Base-by-base conservation (phyloP, 2,888 invertebrate genomes). In the Epicampocera succincta region DNA sequence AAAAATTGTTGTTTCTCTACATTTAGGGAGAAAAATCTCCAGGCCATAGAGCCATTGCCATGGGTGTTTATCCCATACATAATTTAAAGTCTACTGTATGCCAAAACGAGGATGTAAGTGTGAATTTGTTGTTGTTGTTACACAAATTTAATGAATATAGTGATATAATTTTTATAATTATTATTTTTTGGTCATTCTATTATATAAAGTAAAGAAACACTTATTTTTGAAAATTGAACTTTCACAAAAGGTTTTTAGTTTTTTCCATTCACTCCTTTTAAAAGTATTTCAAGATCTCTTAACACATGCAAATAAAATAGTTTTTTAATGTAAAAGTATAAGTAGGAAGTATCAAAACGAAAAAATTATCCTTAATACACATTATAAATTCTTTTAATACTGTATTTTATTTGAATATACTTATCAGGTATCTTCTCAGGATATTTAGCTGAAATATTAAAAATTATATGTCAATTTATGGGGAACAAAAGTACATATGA, bases 11-110 rank as follows among this genome's bases (percentile, higher is more conserved):
- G n/a, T 12, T 61, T 54, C 66, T 65, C 11, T 79, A 44, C 50
- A 82, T 79, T 66, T 83, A 97, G 97, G 97, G 97, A 92, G 95
- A 96, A 90, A 96, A 96, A 92, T 97, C 97, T 92, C 97, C 97
- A 91, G 96, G 96, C 93, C 96, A 96, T 92, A 95, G 97, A 92
- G 95, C 95, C 91, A 94, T 96, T 88, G 95, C 96, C 88, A 96
- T 96, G 95, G 97, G 97, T 90, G 94, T 95, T 91, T 97, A 95
- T 93, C 97, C 96, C 91, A 95, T 96, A 92, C 96, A 96, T 93
- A 94, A 94, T 92, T 93, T 97, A 93, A 94, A 95, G 93, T 97
- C 97, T 91, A 94, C 94, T 93, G 96, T 97, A 92, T 94, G 96
- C 92, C 94, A 94, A 92, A 95, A 94, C 92, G 94, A 96, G 92